Evolutionary conservation across 2,797 vertebrate species (phyloP).

Genomic region (Dermochelys coriacea): DNA sequence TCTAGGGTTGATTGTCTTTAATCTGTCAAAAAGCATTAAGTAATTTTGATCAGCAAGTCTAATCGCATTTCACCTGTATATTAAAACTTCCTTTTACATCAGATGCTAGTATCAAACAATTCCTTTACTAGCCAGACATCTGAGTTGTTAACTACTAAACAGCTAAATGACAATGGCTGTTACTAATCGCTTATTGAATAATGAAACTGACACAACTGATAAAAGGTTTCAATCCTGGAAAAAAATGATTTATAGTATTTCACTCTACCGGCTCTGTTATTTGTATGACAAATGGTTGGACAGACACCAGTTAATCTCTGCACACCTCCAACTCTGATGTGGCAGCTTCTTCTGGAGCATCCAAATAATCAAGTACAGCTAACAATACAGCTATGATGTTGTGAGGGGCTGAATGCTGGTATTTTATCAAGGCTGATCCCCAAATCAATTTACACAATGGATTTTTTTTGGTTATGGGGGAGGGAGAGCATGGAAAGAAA

Average conservation of each 20-base stretch:
- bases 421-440: constrained; percentile 71
- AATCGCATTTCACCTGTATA: background rate
- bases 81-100: background rate
- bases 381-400: background rate
- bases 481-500: background rate
- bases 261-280: constrained; percentile 87
- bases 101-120: background rate
- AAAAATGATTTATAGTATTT: constrained; percentile 91
- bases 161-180: constrained; percentile 88
- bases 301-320: constrained; percentile 78
- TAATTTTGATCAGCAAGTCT: background rate
- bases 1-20: background rate
- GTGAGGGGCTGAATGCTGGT: constrained; percentile 39
- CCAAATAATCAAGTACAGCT: constrained; percentile 61
- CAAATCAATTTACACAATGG: constrained; percentile 58
- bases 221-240: constrained; percentile 92
- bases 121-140: background rate
- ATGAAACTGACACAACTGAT: constrained; percentile 95
- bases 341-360: constrained; percentile 43
- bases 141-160: constrained; percentile 65
- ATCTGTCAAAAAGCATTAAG: background rate
- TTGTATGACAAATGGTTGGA: constrained; percentile 84
- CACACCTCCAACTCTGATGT: constrained; percentile 45
- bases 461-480: background rate
- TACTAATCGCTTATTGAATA: constrained; percentile 93